Evolutionary conservation across 2,797 vertebrate genomes (phyloP).

Genomic region (Fundulus diaphanus): DNA sequence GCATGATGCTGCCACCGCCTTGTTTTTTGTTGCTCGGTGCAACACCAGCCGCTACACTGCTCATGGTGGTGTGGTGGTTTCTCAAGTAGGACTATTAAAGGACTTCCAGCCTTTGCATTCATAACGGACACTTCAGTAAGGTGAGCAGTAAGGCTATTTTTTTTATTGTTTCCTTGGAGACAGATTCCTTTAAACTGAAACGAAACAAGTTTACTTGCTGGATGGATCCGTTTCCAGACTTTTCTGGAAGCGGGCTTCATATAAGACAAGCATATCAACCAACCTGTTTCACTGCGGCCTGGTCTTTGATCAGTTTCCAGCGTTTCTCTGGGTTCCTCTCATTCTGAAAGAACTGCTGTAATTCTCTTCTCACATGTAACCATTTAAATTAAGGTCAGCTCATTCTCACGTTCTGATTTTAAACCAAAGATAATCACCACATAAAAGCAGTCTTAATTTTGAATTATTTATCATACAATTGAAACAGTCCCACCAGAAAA

Average conservation of each 20-base stretch:
- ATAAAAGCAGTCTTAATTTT: neutral
- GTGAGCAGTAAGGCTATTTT: too few relatives aligned
- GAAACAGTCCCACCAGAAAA: neutral
- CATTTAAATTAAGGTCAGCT: constrained; percentile 65
- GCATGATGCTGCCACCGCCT: too few relatives aligned
- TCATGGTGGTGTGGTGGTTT: too few relatives aligned
- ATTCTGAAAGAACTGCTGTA: constrained; percentile 65
- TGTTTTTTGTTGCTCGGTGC: too few relatives aligned
- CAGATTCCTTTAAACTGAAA: neutral
- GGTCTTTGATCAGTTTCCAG: constrained; percentile 61
- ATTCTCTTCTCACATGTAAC: constrained; percentile 77
- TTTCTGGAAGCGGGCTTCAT: neutral
- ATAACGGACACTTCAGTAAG: too few relatives aligned
- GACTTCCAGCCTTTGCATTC: too few relatives aligned
- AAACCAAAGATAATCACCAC: neutral
- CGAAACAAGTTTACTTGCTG: neutral
- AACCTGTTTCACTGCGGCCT: constrained; percentile 72
- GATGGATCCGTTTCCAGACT: neutral
- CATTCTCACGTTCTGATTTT: neutral
- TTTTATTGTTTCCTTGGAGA: too few relatives aligned
- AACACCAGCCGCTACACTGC: too few relatives aligned
- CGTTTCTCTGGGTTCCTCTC: constrained; percentile 76
- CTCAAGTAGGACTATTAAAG: too few relatives aligned
- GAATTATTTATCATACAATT: neutral
- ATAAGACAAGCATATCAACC: neutral